Conservation (phyloP, 2,888 invertebrate species). For the Brachylomia viminalis region DNA sequence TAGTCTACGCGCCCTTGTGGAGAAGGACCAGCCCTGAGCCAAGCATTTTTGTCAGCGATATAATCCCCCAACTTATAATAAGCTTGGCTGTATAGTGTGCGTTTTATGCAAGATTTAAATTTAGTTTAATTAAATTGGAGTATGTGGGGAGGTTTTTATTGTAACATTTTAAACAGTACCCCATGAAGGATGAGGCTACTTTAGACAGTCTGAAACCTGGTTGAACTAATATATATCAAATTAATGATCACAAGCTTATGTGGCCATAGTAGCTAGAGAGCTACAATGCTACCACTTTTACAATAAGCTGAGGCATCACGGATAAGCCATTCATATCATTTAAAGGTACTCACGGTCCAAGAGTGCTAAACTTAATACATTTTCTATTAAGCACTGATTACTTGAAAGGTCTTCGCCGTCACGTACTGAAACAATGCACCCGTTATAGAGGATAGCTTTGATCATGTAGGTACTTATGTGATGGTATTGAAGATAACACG, state of each 20-base stretch:
- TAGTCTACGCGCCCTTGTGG: too few species aligned
- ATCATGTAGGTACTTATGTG: not conserved
- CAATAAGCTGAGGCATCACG: conserved; percentile 25
- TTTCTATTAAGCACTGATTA: conserved; percentile 59
- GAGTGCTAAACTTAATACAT: conserved; percentile 44
- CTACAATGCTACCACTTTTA: not conserved
- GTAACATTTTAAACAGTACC: too few species aligned
- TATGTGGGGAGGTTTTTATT: too few species aligned
- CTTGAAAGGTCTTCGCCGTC: conserved; percentile 52
- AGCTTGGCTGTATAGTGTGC: too few species aligned
- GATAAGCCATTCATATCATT: conserved; percentile 43
- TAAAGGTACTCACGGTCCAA: conserved; percentile 7
- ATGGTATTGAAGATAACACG: not conserved
- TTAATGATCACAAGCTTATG: not conserved
- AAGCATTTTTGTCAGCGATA: too few species aligned
- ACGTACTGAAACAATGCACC: conserved; percentile 62
- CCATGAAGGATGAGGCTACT: too few species aligned
- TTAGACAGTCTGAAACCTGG: too few species aligned
- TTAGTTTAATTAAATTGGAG: too few species aligned
- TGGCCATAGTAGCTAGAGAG: not conserved
- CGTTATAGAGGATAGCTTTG: conserved; percentile 16
- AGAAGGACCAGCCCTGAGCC: too few species aligned
- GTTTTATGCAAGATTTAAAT: too few species aligned
- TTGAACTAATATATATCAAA: not conserved
- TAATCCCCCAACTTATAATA: too few species aligned